These are phyloP conservation scores for Drosophila phalerata DNA, from an alignment of 2,888 invertebrate genomes.

Conservation along the genomic window DNA sequence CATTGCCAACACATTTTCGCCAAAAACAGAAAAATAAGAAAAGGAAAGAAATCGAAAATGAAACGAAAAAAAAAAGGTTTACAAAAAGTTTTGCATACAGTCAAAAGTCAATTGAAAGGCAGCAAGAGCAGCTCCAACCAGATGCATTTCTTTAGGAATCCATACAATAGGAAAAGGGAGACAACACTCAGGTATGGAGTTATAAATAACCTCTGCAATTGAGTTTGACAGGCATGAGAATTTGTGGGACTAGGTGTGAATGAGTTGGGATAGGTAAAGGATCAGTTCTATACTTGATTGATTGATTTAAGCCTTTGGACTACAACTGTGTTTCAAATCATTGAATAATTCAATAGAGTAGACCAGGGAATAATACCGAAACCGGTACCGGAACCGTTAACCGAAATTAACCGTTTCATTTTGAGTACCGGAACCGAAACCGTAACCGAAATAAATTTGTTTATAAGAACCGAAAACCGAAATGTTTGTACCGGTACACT, in stretches of 20 bases:
- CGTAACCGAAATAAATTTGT: too few species aligned
- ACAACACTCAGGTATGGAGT: conserved; percentile 29
- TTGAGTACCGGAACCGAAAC: too few species aligned
- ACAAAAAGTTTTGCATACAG: conserved; percentile 44
- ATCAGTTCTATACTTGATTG: conserved; percentile 40
- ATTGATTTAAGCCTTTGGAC: conserved; percentile 39
- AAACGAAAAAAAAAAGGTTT: conserved; percentile 17
- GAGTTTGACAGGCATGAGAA: conserved; percentile 61
- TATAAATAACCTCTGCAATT: conserved; percentile 67
- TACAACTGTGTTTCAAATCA: neutral
- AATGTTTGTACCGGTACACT: too few species aligned
- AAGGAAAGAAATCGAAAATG: neutral
- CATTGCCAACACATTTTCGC: conserved; percentile 55
- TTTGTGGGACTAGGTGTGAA: conserved; percentile 15
- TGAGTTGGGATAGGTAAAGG: neutral
- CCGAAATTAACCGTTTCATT: too few species aligned
- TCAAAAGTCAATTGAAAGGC: conserved; percentile 66
- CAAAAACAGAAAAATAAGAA: conserved; percentile 15
- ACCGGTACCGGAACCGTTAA: too few species aligned
- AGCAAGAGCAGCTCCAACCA: conserved; percentile 8
- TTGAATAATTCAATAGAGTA: neutral
- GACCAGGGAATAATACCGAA: too few species aligned
- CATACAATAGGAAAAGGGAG: neutral
- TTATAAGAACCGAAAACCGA: too few species aligned
- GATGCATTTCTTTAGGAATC: conserved; percentile 41